Base-by-base conservation (phyloP, 1,140 invertebrate genomes). In the Campoletis sonorensis region DNA sequence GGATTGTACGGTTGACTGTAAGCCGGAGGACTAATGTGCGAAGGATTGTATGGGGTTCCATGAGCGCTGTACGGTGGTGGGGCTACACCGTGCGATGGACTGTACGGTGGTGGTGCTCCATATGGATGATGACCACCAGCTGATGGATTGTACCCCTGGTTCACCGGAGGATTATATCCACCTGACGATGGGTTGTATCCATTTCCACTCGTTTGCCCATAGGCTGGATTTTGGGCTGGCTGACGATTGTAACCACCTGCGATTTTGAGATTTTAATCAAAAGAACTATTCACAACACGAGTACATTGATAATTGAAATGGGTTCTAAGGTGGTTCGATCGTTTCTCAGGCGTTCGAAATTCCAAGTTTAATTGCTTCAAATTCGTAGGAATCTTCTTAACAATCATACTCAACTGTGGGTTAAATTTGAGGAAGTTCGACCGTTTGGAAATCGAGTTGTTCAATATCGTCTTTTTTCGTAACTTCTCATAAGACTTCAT, bases 161-260 rank as follows among this genome's bases (percentile, higher is more conserved):
- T 76, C 4, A 15, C 77, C n/a, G 82, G 70, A n/a, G 86, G 82
- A 70, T 85, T 87, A 73, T 78, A 77, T 15, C 21, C 61, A 37
- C 30, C 79, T 13, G 30, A 71, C 15, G 45, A 37, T 33, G 79
- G 64, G 78, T 80, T 85, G 68, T 79, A 77, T 13, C 79, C 0
- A 64, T 80, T 26, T 73, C 76, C 45, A 75, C 15, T 26, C 73
- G 80, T 11, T 70, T 70, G n/a, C 61, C 70, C 8, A 26, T 76
- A 61, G 23, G 83, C 82, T 18, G 85, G 80, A 51, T 85, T 87
- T 11, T 4, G 45, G 8, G 82, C 72, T 23, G 81, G 80, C 40
- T 86, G 85, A 15, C 85, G 72, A 64, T 85, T 80, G 54, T 87
- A 86, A 77, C 85, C 85, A 21, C 85, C 86, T 87, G 51, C 0